A percentile compares a stretch with the other conserved stretches of the same genome.
Conservation (phyloP, 2,113 vertebrate species). For the Brachyhypopomus gauderio region DNA sequence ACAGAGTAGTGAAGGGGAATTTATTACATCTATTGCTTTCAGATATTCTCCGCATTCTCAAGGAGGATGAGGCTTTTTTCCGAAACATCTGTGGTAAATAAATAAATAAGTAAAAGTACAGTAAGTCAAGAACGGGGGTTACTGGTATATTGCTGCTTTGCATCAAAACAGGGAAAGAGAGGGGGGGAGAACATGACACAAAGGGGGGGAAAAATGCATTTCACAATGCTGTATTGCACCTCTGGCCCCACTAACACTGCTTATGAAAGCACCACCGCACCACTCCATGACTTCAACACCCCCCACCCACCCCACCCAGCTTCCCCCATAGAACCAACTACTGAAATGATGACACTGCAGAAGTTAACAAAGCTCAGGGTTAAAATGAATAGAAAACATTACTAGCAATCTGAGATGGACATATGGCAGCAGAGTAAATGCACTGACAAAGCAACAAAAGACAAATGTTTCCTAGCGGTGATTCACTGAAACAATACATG, state of each 20-base stretch:
- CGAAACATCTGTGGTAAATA: conserved; percentile 78
- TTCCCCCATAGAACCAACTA: conserved; percentile 43
- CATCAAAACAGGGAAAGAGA: conserved; percentile 29
- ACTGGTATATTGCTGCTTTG: conserved; percentile 44
- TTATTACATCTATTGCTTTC: conserved; percentile 76
- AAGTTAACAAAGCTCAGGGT: conserved; percentile 25
- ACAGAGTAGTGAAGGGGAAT: conserved; percentile 62
- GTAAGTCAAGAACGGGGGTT: conserved; percentile 53
- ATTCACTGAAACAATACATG: neutral
- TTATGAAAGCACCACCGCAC: conserved; percentile 45
- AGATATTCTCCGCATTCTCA: conserved; percentile 80
- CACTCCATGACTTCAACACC: conserved; percentile 52
- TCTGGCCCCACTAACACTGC: neutral
- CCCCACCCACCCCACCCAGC: conserved; percentile 50
- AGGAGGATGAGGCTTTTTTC: conserved; percentile 79
- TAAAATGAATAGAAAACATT: conserved; percentile 8
- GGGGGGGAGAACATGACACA: conserved; percentile 32
- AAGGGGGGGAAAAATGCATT: conserved; percentile 40
- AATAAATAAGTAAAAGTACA: conserved; percentile 52
- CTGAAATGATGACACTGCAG: conserved; percentile 31
- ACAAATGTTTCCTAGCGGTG: neutral
- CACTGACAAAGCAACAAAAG: neutral
- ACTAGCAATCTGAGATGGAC: conserved; percentile 15
- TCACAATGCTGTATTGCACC: conserved; percentile 20
- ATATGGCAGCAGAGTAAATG: neutral